phyloP scores from a whole-genome alignment of 2,888 invertebrate species.

The Pseudococcus jackbeardsleyi region DNA sequence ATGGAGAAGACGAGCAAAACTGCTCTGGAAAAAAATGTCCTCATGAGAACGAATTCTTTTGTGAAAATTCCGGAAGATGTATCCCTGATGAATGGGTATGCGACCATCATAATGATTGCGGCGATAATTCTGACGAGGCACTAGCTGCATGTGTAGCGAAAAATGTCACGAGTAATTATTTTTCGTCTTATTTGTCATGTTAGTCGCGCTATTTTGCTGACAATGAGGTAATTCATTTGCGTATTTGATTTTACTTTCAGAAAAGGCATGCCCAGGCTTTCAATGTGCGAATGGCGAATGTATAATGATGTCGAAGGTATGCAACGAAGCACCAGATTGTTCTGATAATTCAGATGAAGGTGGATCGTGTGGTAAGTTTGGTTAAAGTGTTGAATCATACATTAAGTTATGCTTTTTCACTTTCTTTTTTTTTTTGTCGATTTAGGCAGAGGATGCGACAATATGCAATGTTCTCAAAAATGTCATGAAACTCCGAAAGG shows the following conservation, averaged over 20 bases:
- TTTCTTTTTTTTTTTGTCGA: background rate
- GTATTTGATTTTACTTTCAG: background rate
- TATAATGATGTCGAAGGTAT: conserved; percentile 76
- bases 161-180: conserved; percentile 39
- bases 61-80: conserved; percentile 72
- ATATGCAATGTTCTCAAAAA: conserved; percentile 66
- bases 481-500: conserved; percentile 76
- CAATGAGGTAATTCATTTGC: background rate
- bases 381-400: background rate
- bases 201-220: background rate
- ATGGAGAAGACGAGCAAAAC: conserved; percentile 79
- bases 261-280: conserved; percentile 65
- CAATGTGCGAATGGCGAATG: conserved; percentile 77
- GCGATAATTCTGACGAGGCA: conserved; percentile 82
- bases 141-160: conserved; percentile 57
- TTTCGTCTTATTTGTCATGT: background rate
- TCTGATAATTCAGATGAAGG: conserved; percentile 80
- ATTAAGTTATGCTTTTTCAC: background rate
- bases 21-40: conserved; percentile 72
- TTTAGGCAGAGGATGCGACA: conserved; percentile 55
- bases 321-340: conserved; percentile 78
- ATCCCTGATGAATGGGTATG: conserved; percentile 75
- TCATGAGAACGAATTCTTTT: conserved; percentile 67
- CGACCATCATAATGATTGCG: conserved; percentile 78
- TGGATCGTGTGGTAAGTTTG: conserved; percentile 72